These are phyloP conservation scores for Clarias macrocephalus DNA, from an alignment of 2,113 vertebrate genomes.

Conservation along the genomic window DNA sequence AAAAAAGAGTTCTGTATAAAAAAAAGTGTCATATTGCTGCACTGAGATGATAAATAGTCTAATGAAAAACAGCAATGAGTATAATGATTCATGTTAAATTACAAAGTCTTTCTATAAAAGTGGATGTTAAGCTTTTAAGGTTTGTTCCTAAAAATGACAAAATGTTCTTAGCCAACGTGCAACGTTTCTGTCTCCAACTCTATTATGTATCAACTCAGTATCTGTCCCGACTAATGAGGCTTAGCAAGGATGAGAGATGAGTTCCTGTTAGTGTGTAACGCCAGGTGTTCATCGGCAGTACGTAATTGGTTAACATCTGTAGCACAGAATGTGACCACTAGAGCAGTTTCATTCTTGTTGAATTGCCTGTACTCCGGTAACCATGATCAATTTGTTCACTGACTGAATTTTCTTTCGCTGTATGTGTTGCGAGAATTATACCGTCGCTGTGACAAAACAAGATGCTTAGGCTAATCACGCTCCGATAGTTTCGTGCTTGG, in stretches of 20 bases:
- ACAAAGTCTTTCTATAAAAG: background rate
- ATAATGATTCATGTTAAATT: background rate
- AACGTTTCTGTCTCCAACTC: background rate
- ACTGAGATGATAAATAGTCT: background rate
- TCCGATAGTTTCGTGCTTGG: conserved; percentile 11
- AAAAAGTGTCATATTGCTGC: background rate
- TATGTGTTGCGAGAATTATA: too few species aligned
- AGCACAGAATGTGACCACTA: too few species aligned
- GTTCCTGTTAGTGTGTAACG: background rate
- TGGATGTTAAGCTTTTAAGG: background rate
- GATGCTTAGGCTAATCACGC: background rate
- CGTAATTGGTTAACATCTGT: background rate
- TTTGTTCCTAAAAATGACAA: background rate
- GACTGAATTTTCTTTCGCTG: background rate
- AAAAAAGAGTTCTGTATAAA: background rate
- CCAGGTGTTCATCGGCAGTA: background rate
- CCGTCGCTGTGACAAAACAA: background rate
- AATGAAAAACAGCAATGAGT: background rate
- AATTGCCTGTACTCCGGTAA: background rate
- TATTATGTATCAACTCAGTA: background rate
- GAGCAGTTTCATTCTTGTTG: background rate
- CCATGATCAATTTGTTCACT: background rate
- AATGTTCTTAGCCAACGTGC: background rate
- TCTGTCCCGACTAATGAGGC: background rate
- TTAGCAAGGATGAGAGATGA: background rate